A percentile compares a stretch with the other conserved stretches of the same genome.
Evolutionary conservation across 2,888 invertebrate genomes (phyloP).

Genomic region (Dynastes maya): DNA sequence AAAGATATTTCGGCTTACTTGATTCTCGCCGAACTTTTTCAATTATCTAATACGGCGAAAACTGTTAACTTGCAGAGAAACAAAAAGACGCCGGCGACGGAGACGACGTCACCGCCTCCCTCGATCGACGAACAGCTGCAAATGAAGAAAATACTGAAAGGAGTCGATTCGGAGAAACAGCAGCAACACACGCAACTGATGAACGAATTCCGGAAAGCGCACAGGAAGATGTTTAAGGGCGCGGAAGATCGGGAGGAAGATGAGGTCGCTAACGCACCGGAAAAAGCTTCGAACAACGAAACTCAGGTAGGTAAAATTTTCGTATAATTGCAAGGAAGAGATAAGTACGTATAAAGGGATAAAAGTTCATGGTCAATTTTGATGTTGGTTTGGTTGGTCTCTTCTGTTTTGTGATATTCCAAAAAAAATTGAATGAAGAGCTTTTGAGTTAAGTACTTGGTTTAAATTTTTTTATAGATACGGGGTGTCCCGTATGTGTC

Average conservation of each 20-base stretch:
- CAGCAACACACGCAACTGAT: slow-evolving; percentile 85
- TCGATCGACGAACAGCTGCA: slow-evolving; percentile 68
- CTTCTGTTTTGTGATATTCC: no score
- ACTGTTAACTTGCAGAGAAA: slow-evolving; percentile 39
- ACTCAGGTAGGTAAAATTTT: slow-evolving; percentile 19
- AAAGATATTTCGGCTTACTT: neutral
- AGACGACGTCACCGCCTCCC: slow-evolving; percentile 56
- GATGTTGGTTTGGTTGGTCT: neutral
- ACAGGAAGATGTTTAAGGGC: slow-evolving; percentile 86
- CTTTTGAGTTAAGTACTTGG: no score
- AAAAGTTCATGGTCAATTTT: neutral
- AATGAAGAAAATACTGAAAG: slow-evolving; percentile 68
- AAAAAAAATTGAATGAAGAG: no score
- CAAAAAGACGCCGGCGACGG: neutral
- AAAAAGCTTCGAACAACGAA: slow-evolving; percentile 30
- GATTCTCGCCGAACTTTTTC: neutral
- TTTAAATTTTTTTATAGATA: no score
- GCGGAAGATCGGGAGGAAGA: neutral
- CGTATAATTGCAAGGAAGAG: neutral
- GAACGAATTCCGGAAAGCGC: slow-evolving; percentile 92
- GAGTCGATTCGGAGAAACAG: slow-evolving; percentile 76
- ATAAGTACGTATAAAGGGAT: neutral
- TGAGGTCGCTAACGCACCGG: neutral
- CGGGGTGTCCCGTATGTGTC: no score
- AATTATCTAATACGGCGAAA: slow-evolving; percentile 6